Percentiles rank a stretch among this genome's conserved stretches.
Evolutionary conservation across 2,888 invertebrate genomes (phyloP).

Genomic region (Campoplex capitator): DNA sequence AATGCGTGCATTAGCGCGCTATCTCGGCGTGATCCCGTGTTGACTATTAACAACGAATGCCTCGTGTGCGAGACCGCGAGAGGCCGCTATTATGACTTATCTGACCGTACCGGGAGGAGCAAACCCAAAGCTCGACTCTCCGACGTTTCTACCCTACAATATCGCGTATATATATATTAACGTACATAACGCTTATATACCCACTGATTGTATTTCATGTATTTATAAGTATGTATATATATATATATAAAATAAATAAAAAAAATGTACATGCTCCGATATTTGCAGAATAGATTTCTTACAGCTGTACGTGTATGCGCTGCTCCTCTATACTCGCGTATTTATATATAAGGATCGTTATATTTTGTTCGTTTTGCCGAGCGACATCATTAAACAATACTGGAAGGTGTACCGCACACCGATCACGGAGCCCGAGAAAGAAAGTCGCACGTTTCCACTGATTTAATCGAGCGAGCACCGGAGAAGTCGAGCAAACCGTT

Average conservation of each 20-base stretch:
- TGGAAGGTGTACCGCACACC: slow-evolving; percentile 44
- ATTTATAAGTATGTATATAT: slow-evolving; percentile 10
- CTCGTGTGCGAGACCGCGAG: slow-evolving; percentile 68
- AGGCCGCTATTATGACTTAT: slow-evolving; percentile 83
- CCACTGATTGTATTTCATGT: slow-evolving; percentile 12
- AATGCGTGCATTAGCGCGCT: slow-evolving; percentile 84
- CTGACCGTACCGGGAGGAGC: slow-evolving; percentile 72
- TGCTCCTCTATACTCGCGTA: slow-evolving; percentile 8
- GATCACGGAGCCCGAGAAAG: slow-evolving; percentile 30
- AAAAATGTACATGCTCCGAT: slow-evolving; percentile 40
- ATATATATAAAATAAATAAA: too few relatives aligned
- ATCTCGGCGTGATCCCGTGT: slow-evolving; percentile 82
- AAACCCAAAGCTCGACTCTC: slow-evolving; percentile 65
- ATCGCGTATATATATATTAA: slow-evolving; percentile 14
- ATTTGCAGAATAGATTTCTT: slow-evolving; percentile 49
- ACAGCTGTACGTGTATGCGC: slow-evolving; percentile 22
- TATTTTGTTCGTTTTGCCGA: slow-evolving; percentile 65
- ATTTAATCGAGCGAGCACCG: slow-evolving; percentile 51
- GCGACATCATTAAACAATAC: slow-evolving; percentile 74
- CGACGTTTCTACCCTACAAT: slow-evolving; percentile 59
- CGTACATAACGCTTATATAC: not conserved
- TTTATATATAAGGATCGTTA: slow-evolving; percentile 1
- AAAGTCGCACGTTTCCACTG: slow-evolving; percentile 65
- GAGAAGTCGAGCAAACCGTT: slow-evolving; percentile 31
- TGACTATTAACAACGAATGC: slow-evolving; percentile 82